These are phyloP conservation scores for Emydocephalus ijimae DNA, from an alignment of 2,113 vertebrate genomes.

Conservation along the genomic window DNA sequence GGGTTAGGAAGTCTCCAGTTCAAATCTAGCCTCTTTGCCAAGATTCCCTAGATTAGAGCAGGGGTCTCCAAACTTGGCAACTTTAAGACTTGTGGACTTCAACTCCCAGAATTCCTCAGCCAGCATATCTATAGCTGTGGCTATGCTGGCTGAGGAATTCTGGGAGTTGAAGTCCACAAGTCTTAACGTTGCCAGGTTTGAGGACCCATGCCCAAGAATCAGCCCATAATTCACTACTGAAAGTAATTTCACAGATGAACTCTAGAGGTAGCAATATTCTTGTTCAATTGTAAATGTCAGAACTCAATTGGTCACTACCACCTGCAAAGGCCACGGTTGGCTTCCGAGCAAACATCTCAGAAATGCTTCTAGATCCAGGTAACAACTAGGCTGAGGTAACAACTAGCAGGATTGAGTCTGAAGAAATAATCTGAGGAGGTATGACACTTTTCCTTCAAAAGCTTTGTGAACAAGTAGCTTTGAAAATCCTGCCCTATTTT, in stretches of 20 bases:
- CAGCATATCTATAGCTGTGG: too few relatives aligned
- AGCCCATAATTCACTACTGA: not conserved
- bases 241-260: not conserved
- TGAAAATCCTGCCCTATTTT: not conserved
- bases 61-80: too few relatives aligned
- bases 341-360: not conserved
- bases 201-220: not conserved
- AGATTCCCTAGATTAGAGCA: not conserved
- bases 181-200: too few relatives aligned
- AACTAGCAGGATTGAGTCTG: not conserved
- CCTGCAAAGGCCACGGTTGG: not conserved
- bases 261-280: not conserved
- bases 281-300: not conserved
- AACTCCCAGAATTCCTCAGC: too few relatives aligned
- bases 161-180: too few relatives aligned
- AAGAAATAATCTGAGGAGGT: not conserved
- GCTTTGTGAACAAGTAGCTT: not conserved
- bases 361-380: not conserved
- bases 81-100: too few relatives aligned
- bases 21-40: not conserved
- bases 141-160: too few relatives aligned
- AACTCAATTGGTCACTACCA: too few relatives aligned
- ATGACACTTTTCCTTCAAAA: not conserved
- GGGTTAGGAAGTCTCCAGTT: not conserved
- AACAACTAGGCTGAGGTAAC: not conserved